A percentile compares a stretch with the other conserved stretches of the same genome.
phyloP scores from a whole-genome alignment of 2,888 invertebrate genomes.

The Callosobruchus maculatus region DNA sequence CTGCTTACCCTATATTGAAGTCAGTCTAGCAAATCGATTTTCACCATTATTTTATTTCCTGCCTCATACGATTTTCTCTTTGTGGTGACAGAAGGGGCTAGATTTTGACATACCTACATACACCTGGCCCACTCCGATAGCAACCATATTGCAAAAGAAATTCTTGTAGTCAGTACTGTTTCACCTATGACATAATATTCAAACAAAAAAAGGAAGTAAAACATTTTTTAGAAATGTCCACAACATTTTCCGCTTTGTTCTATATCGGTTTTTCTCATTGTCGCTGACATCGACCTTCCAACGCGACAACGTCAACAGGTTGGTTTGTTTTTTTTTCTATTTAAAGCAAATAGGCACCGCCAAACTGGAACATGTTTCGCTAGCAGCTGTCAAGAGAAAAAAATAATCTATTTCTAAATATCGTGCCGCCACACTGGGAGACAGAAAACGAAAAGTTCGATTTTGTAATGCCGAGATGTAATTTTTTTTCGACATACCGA shows the following conservation, averaged over 20 bases:
- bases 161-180: not conserved
- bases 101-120: not conserved
- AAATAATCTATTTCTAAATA: not conserved
- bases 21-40: not conserved
- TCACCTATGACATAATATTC: not conserved
- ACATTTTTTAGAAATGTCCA: not conserved
- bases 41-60: too few relatives aligned
- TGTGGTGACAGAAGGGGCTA: not conserved
- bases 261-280: not conserved
- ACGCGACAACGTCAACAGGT: not conserved
- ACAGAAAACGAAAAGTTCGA: not conserved
- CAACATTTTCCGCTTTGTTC: not conserved
- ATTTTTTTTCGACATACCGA: not conserved
- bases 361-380: not conserved
- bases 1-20: too few relatives aligned
- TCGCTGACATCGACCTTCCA: not conserved
- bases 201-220: not conserved
- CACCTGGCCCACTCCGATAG: not conserved
- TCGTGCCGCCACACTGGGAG: not conserved
- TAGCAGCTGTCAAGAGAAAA: not conserved
- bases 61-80: not conserved
- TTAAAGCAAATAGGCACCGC: not conserved
- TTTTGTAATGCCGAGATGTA: not conserved
- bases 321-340: not conserved
- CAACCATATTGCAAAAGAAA: not conserved